Base-by-base conservation (phyloP, 2,113 vertebrate species). In the Halcyon malimbica region DNA sequence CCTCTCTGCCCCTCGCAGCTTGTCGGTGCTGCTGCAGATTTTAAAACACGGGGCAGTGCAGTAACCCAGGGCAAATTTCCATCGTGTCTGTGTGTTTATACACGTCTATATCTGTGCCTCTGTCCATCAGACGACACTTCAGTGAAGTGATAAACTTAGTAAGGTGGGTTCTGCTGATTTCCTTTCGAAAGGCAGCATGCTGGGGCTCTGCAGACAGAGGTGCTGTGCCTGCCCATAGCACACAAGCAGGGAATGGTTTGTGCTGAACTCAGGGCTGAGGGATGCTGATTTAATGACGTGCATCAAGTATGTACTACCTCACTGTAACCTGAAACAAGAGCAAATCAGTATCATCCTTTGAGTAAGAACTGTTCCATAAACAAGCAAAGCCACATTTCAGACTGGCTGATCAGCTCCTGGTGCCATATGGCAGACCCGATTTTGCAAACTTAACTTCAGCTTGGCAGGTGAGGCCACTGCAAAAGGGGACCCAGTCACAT, bases 381-480 rank as follows among this genome's bases (percentile, higher is more conserved):
- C 5, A 33, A 3, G 16, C 8, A 35, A 71, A 85, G 24, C 56
- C 69, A n/a, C 24, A 4, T 83, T 84, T 83, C 53, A 75, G 60
- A 11, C 35, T 33, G 90, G 39, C 53, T 78, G 64, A 74, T 35
- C 48, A 35, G 35, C 57, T 53, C 54, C 76, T 42, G 74, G 35
- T 57, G 53, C 90, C 95, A 85, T 76, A 71, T 54, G 83, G 90
- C 57, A 91, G 86, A 84, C 62, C 42, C 1, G 41, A n/a, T 87
- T 96, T 93, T 91, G 77, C 65, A 91, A 88, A 95, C 54, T 83
- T 51, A 46, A 85, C 63, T 89, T 81, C 83, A 60, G 76, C 42
- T 41, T 62, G 57, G 51, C 88, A 88, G 48, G 60, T 35, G 71
- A 92, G 64, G 83, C 75, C 11, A 13, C 60, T 48, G 83, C 71